phyloP scores from a whole-genome alignment of 2,888 invertebrate species.

The Papilio gigon region DNA sequence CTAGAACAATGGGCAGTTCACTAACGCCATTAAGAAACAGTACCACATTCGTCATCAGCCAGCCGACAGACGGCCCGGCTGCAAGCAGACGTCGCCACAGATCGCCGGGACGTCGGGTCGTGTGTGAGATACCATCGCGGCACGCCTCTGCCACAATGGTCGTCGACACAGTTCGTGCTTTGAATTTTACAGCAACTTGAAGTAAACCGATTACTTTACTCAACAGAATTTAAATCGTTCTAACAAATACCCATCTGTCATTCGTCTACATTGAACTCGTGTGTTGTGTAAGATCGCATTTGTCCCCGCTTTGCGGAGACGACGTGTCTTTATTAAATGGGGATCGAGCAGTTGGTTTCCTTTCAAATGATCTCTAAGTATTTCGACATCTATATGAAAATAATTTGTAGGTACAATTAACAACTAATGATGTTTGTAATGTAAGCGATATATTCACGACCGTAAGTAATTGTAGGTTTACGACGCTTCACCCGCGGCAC shows the following conservation, averaged over 20 bases:
- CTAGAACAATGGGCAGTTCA: slow-evolving; percentile 23
- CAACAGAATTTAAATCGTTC: background rate
- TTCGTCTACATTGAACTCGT: no score
- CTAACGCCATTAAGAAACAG: no score
- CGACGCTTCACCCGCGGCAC: background rate
- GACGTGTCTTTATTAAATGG: no score
- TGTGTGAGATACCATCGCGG: slow-evolving; percentile 25
- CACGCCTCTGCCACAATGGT: slow-evolving; percentile 24
- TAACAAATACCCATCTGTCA: background rate
- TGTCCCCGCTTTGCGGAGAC: no score
- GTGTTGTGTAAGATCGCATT: background rate
- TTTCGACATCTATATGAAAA: no score
- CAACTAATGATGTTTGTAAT: background rate
- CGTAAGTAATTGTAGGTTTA: background rate
- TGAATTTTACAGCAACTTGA: background rate
- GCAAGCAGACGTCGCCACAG: background rate
- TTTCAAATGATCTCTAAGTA: no score
- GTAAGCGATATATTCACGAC: background rate
- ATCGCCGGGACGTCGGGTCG: slow-evolving; percentile 7
- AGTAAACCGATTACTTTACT: background rate
- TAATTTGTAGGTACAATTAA: no score
- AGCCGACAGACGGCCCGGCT: no score
- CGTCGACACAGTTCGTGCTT: background rate
- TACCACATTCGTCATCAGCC: no score
- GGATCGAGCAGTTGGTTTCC: no score